Conservation (phyloP, 2,797 vertebrate species). For the Rallus crepitans region DNA sequence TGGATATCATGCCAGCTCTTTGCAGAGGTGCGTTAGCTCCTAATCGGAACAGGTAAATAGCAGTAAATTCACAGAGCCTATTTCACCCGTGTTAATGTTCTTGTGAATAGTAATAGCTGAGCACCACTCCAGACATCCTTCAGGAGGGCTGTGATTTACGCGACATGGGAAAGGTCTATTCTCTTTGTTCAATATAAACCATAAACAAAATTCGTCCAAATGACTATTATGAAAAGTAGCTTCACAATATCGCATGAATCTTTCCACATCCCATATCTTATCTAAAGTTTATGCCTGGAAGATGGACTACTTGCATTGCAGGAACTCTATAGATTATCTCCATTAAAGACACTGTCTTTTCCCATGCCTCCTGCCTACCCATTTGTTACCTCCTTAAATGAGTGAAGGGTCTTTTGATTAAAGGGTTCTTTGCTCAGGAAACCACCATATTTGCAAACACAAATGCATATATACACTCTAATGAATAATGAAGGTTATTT, state of each 20-base stretch:
- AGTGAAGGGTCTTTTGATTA: constrained; percentile 67
- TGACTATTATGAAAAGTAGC: constrained; percentile 54
- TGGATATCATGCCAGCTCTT: neutral
- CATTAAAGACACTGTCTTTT: constrained; percentile 53
- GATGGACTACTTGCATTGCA: constrained; percentile 39
- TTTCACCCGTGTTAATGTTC: constrained; percentile 29
- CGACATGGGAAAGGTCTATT: constrained; percentile 33
- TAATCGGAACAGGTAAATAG: constrained; percentile 38
- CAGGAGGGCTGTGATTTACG: constrained; percentile 51
- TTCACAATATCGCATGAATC: constrained; percentile 56
- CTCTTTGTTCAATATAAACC: constrained; percentile 64
- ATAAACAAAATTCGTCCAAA: constrained; percentile 55
- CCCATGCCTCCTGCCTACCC: neutral
- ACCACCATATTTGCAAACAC: constrained; percentile 76
- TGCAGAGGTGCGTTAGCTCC: neutral
- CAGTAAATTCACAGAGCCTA: constrained; percentile 49
- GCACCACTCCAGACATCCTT: constrained; percentile 4
- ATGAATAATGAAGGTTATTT: constrained; percentile 82
- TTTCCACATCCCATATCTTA: constrained; percentile 37
- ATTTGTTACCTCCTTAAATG: constrained; percentile 76
- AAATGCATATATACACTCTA: constrained; percentile 76
- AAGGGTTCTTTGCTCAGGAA: constrained; percentile 65
- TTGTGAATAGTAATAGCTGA: constrained; percentile 50
- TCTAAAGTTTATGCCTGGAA: constrained; percentile 44
- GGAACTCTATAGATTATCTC: constrained; percentile 66